Evolutionary conservation across 2,888 invertebrate genomes (phyloP), one percentile per base, ranked within the genome.

Genomic region (Agrochola macilenta): DNA sequence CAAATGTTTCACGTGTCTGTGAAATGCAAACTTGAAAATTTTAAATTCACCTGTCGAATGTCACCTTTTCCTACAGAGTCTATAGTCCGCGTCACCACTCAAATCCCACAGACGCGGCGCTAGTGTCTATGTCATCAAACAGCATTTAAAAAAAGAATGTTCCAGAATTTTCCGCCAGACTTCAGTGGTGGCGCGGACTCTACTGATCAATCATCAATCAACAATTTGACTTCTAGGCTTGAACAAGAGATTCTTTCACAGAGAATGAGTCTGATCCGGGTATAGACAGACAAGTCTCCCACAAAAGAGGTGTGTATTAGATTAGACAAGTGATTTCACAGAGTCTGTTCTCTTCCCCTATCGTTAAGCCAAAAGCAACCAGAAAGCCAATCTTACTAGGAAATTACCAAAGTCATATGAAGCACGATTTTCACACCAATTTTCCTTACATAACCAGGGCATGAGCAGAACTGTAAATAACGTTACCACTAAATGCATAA

Each of bases 401-500:
- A 64, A 20, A 39, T 60, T 14, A 58, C 11, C 23, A 43, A 77
- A 68, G 20, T 20, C 14, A 17, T 23, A 52, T 52, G 20, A 52
- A 12, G 3, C 57, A 26, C 9, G 30, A 57, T 80, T 80, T 69
- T 81, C 35, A 46, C 76, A 66, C 66, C 30, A 26, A 80, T 69
- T 71, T 77, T 54, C 58, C 71, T 64, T 54, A 69, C 14, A 72
- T 69, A 82, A 72, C 72, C 69, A 14, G 58, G n/a, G 63, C 64
- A 70, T 69, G 52, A 63, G 63, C 35, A 68, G 74, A 74, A 70
- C 66, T 70, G 66, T 83, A 54, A 83, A 82, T 64, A 70, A 60
- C 43, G 20, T 69, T 69, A 69, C 68, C 82, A 63, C 66, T 71
- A 77, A 81, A 83, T 79, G 83, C 64, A 69, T 49, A 30, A 23